Percentiles rank a stretch among this genome's conserved stretches.
phyloP scores from a whole-genome alignment of 2,113 vertebrate genomes.

The Setophaga coronata region DNA sequence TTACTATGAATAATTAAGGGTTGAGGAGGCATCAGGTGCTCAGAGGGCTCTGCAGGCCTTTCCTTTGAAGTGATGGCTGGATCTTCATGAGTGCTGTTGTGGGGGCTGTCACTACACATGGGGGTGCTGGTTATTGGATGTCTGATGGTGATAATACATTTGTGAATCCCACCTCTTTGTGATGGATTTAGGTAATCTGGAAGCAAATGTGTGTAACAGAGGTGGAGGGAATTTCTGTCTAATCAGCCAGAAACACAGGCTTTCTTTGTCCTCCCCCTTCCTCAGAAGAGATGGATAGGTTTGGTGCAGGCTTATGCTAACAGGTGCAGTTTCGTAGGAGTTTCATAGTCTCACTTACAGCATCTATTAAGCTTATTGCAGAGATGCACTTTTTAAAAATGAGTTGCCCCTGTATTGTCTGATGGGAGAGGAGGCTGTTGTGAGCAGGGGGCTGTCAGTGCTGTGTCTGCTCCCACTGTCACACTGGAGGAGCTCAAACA shows the following conservation, averaged over 20 bases:
- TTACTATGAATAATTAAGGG: conserved; percentile 8
- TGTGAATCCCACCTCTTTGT: neutral
- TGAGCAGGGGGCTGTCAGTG: neutral
- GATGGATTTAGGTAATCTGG: neutral
- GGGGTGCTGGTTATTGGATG: neutral
- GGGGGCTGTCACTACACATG: neutral
- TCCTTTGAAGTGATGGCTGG: neutral
- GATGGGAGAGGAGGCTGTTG: neutral
- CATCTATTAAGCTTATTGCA: neutral
- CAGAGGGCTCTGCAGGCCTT: neutral
- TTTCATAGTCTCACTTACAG: neutral
- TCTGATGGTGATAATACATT: neutral
- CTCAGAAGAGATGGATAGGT: neutral
- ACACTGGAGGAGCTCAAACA: neutral
- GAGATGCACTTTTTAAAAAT: neutral
- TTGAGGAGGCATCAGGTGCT: neutral
- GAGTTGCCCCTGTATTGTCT: neutral
- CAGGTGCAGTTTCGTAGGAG: neutral
- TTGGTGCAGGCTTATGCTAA: neutral
- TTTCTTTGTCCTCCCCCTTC: neutral
- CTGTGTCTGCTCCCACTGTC: neutral
- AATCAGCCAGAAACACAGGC: neutral
- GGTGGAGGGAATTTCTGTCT: neutral
- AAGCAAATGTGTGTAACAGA: neutral
- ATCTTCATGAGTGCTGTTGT: neutral